Base-by-base conservation (phyloP, 2,797 vertebrate genomes). In the Enteromius argenteus region DNA sequence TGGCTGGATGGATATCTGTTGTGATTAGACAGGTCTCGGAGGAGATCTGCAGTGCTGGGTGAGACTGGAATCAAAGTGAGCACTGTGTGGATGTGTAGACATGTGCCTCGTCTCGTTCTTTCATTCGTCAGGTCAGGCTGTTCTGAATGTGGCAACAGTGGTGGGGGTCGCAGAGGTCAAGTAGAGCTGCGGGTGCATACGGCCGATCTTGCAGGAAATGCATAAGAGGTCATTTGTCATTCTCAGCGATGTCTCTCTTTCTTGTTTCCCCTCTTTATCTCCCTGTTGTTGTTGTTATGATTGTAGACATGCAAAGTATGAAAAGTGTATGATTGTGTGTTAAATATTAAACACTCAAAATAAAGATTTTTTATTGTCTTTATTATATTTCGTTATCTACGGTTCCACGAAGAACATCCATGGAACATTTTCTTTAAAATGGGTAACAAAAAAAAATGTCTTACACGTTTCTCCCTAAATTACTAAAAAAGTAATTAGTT, bases 1-100 rank as follows among this genome's bases (percentile, higher is more conserved):
- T 69, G 51, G 8, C 37, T 58, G 51, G 82, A 78, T 69, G 74
- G 72, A 78, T 78, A 79, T 84, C 66, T 84, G 49, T 84, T 79
- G 74, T 84, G 82, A 84, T 78, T 71, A 71, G 39, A 78, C 4
- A 4, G 66, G 66, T 78, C 75, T 37, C 82, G n/a, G 27, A 35
- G 82, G 82, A 84, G 19, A 23, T 15, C 15, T 67, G 60, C 3
- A n/a, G 72, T 3, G 21, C 58, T 56, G 56, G 66, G 64, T 69
- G 27, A 56, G 19, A 37, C 39, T 81, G 44, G 27, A 78, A 44
- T 84, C 49, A 84, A 78, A 84, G 49, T 56, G 49, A 78, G 74
- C 74, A 32, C 37, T 9, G 14, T 32, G 66, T 17, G 30, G 49
- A 44, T 60, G 37, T 84, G 37, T 78, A 39, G 62, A 83, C 82